Percentiles rank a stretch among this genome's conserved stretches.
phyloP scores from a whole-genome alignment of 2,888 invertebrate genomes.

The Synanthedon myopaeformis region DNA sequence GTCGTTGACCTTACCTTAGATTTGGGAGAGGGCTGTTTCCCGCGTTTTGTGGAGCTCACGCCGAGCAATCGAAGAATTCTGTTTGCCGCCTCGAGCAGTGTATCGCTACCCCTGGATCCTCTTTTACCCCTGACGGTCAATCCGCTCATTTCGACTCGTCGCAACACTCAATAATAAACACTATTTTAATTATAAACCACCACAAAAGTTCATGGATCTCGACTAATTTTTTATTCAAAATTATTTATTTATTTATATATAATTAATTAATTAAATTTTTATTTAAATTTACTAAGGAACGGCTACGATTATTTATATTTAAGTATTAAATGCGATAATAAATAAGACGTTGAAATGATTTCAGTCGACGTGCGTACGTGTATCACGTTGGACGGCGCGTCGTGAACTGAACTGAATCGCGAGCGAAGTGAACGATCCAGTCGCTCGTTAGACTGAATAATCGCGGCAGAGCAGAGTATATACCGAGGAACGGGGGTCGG shows the following conservation, averaged over 20 bases:
- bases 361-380: constrained; percentile 33
- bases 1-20: constrained; percentile 66
- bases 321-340: not conserved
- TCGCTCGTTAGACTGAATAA: constrained; percentile 57
- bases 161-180: constrained; percentile 38
- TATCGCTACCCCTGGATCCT: constrained; percentile 68
- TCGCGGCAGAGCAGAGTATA: constrained; percentile 35
- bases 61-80: constrained; percentile 66
- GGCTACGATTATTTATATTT: not conserved
- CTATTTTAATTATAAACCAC: constrained; percentile 42
- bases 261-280: constrained; percentile 2
- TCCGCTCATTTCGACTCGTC: constrained; percentile 67
- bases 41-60: constrained; percentile 66
- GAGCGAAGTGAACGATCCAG: constrained; percentile 41
- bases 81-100: constrained; percentile 67
- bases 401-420: constrained; percentile 40
- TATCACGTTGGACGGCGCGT: constrained; percentile 41
- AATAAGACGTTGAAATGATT: constrained; percentile 12
- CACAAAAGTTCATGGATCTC: constrained; percentile 42
- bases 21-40: constrained; percentile 68
- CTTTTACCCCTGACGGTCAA: constrained; percentile 68
- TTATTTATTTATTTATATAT: not conserved
- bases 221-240: constrained; percentile 8
- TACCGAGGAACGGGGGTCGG: constrained; percentile 15
- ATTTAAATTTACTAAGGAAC: not conserved